Percentiles rank a stretch among this genome's conserved stretches.
These are phyloP conservation scores for Procambarus virginalis DNA, from an alignment of 1,140 invertebrate genomes.

Conservation along the genomic window DNA sequence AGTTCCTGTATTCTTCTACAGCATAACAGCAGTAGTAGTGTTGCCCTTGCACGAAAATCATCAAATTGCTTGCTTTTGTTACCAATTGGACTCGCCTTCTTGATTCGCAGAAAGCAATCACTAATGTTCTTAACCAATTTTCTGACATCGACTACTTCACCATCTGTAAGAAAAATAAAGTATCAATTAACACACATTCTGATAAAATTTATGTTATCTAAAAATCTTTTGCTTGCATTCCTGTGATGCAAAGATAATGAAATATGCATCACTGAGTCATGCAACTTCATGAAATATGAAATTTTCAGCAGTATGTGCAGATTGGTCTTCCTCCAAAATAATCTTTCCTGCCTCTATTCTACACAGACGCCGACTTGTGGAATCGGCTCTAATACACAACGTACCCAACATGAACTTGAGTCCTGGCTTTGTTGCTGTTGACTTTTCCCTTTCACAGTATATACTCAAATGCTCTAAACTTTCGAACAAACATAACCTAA, in stretches of 20 bases:
- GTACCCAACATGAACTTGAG: too few relatives aligned
- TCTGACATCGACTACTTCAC: conserved; percentile 6
- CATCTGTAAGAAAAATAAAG: conserved; percentile 32
- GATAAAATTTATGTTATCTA: not conserved
- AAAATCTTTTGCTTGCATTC: not conserved
- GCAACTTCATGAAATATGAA: not conserved
- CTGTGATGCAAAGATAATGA: not conserved
- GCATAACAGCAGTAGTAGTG: conserved; percentile 31
- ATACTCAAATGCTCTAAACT: too few relatives aligned
- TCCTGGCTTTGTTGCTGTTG: too few relatives aligned
- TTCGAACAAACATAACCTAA: too few relatives aligned
- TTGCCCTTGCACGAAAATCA: conserved; percentile 25
- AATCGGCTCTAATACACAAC: too few relatives aligned
- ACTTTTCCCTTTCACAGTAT: too few relatives aligned
- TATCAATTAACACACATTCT: not conserved
- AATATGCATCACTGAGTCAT: not conserved
- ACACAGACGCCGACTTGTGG: too few relatives aligned
- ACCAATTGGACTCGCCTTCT: not conserved
- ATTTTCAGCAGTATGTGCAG: too few relatives aligned
- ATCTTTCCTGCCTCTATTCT: too few relatives aligned
- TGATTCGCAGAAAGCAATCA: conserved; percentile 35
- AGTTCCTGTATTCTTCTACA: conserved; percentile 23
- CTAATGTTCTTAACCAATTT: conserved; percentile 38
- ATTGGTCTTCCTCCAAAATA: too few relatives aligned
- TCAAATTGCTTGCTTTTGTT: conserved; percentile 10